phyloP scores from a whole-genome alignment of 2,797 vertebrate species.

The Pseudochirops cupreus region DNA sequence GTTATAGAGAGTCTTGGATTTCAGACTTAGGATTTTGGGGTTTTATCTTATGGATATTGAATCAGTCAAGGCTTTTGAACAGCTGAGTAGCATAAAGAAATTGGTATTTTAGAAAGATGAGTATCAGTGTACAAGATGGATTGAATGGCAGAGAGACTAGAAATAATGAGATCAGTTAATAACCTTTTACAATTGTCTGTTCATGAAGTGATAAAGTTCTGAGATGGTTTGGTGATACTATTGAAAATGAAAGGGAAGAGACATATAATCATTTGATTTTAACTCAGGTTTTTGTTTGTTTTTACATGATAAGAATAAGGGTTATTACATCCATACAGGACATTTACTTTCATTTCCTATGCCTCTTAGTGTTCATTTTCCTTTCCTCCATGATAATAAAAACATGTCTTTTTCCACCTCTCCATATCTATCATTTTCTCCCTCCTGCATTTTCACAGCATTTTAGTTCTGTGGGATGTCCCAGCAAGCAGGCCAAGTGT shows the following conservation, averaged over 20 bases:
- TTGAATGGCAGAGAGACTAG: background rate
- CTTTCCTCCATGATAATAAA: constrained; percentile 72
- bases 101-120: background rate
- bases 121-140: background rate
- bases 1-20: background rate
- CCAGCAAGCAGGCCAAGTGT: constrained; percentile 87
- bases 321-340: constrained; percentile 63
- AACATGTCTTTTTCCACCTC: constrained; percentile 64
- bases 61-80: background rate
- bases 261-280: constrained; percentile 17
- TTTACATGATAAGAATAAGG: constrained; percentile 50
- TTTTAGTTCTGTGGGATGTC: constrained; percentile 88
- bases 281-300: constrained; percentile 39
- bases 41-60: background rate
- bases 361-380: constrained; percentile 67
- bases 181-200: background rate
- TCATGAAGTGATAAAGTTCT: constrained; percentile 28
- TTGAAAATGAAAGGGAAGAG: background rate
- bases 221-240: constrained; percentile 43
- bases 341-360: constrained; percentile 67
- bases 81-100: background rate
- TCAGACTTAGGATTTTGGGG: background rate
- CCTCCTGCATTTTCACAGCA: constrained; percentile 87
- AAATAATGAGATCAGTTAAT: background rate
- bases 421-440: constrained; percentile 74